phyloP scores from a whole-genome alignment of 2,113 vertebrate genomes.

The Istiophorus platypterus region DNA sequence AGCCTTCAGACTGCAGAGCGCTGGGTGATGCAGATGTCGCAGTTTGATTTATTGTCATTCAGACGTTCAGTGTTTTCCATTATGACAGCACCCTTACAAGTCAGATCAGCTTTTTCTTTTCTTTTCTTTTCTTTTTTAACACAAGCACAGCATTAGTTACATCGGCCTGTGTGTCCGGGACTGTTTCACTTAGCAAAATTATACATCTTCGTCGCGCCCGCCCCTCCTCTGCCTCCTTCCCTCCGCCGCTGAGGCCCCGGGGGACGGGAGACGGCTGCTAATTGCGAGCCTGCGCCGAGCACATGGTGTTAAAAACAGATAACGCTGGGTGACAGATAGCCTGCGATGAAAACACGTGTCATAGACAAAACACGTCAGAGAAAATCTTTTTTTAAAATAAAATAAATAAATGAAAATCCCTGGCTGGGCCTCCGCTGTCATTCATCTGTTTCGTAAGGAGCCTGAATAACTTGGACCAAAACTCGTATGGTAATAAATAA shows the following conservation, averaged over 20 bases:
- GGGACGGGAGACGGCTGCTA: slow-evolving; percentile 74
- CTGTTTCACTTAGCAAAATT: slow-evolving; percentile 43
- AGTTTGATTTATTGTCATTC: slow-evolving; percentile 55
- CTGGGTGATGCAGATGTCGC: not conserved
- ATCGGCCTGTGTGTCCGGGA: slow-evolving; percentile 39
- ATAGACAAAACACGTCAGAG: not conserved
- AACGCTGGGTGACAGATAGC: slow-evolving; percentile 47
- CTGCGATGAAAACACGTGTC: slow-evolving; percentile 37
- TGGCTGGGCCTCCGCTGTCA: slow-evolving; percentile 9
- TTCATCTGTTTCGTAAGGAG: slow-evolving; percentile 13
- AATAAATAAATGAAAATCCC: slow-evolving; percentile 6
- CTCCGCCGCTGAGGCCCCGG: slow-evolving; percentile 35
- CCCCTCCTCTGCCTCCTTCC: slow-evolving; percentile 24
- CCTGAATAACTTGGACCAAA: slow-evolving; percentile 10
- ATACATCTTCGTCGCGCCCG: slow-evolving; percentile 17
- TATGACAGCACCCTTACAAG: slow-evolving; percentile 21
- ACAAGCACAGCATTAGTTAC: slow-evolving; percentile 51
- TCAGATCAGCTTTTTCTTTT: slow-evolving; percentile 35
- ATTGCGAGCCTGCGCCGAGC: slow-evolving; percentile 64
- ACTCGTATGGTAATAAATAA: slow-evolving; percentile 20
- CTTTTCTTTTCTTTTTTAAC: slow-evolving; percentile 45
- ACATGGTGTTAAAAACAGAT: slow-evolving; percentile 65
- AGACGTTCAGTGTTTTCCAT: slow-evolving; percentile 32
- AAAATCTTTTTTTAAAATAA: slow-evolving; percentile 10
- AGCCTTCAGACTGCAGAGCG: slow-evolving; percentile 31